Conservation (phyloP, 2,113 vertebrate species). For the Ammodytes dubius region DNA sequence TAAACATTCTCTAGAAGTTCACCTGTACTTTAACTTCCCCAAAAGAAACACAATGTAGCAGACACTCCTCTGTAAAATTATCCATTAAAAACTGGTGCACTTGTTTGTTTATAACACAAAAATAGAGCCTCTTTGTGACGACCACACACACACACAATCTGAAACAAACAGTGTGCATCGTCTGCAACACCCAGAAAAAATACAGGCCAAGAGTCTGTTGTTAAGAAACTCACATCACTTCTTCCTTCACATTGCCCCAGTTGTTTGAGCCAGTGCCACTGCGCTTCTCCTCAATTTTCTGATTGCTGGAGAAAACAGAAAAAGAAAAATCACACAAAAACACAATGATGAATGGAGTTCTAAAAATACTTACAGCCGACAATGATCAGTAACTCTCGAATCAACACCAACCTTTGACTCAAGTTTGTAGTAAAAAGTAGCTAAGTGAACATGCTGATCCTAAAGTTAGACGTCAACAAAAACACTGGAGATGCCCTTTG, state of each 20-base stretch:
- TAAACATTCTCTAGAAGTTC: neutral
- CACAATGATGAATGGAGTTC: neutral
- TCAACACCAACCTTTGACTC: neutral
- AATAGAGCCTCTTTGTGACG: neutral
- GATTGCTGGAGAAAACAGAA: slow-evolving; percentile 88
- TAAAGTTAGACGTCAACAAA: neutral
- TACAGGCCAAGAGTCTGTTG: slow-evolving; percentile 15
- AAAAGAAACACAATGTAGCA: neutral
- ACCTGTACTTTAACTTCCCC: neutral
- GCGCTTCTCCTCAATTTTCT: slow-evolving; percentile 96
- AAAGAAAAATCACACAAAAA: neutral
- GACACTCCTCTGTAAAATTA: no score
- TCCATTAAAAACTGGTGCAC: neutral
- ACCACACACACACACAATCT: neutral
- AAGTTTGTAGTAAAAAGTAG: neutral
- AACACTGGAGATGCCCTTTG: neutral
- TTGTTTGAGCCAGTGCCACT: slow-evolving; percentile 95
- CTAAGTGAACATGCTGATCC: neutral
- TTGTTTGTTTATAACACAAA: neutral
- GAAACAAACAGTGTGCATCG: neutral
- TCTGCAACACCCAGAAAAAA: neutral
- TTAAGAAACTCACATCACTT: slow-evolving; percentile 87
- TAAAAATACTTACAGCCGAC: neutral
- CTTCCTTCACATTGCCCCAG: slow-evolving; percentile 98
- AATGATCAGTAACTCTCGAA: neutral